These are phyloP conservation scores for Harpalus rufipes DNA, from an alignment of 2,888 invertebrate genomes.

Conservation along the genomic window DNA sequence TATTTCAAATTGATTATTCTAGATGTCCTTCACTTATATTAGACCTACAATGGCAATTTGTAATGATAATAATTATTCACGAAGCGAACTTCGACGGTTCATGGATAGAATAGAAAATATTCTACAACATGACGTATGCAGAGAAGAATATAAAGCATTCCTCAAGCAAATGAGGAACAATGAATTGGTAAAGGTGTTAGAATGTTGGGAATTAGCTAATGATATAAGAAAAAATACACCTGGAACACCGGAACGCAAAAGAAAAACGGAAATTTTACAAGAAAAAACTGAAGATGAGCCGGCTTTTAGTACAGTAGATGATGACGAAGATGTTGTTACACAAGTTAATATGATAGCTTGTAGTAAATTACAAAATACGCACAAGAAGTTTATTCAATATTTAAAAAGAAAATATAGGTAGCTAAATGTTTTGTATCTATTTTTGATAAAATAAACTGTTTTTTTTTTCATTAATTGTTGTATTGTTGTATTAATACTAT, in stretches of 20 bases:
- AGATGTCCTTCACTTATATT: conserved; percentile 60
- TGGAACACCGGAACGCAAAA: conserved; percentile 49
- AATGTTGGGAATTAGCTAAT: conserved; percentile 62
- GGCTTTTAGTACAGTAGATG: conserved; percentile 35
- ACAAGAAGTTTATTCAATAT: conserved; percentile 47
- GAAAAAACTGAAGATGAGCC: conserved; percentile 59
- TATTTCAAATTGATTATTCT: conserved; percentile 45
- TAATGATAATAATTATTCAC: conserved; percentile 59
- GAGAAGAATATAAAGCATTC: conserved; percentile 54
- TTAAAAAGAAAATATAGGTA: conserved; percentile 61
- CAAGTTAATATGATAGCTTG: conserved; percentile 47
- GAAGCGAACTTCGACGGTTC: conserved; percentile 54
- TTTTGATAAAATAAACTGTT: conserved; percentile 50
- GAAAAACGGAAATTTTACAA: conserved; percentile 50
- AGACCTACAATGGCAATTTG: conserved; percentile 59
- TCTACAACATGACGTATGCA: conserved; percentile 53
- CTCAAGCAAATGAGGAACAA: conserved; percentile 19
- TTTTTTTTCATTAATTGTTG: conserved; percentile 10
- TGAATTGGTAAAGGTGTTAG: conserved; percentile 38
- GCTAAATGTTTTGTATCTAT: conserved; percentile 45
- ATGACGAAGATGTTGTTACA: conserved; percentile 42
- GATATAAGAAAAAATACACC: conserved; percentile 62
- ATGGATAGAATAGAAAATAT: conserved; percentile 64
- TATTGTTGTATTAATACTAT: conserved; percentile 11
- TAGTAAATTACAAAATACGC: conserved; percentile 38